Evolutionary conservation across 2,797 vertebrate genomes (phyloP).

Genomic region (Sternotherus odoratus): DNA sequence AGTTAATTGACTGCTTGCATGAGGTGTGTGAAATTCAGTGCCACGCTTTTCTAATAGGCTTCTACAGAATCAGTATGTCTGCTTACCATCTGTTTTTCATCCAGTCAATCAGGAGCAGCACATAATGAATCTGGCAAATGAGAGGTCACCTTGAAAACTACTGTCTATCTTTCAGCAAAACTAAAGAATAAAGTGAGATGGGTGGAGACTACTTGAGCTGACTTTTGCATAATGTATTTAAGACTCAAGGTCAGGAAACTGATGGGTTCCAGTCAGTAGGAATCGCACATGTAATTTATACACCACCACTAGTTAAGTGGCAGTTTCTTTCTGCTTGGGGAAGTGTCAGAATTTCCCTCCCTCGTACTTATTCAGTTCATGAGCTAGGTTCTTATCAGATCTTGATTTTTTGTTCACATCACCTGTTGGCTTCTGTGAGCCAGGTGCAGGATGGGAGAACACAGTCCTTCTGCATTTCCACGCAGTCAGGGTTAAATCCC

Average conservation of each 20-base stretch:
- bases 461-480: background rate
- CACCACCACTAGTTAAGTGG: background rate
- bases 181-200: slow-evolving; percentile 40
- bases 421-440: background rate
- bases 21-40: slow-evolving; percentile 61
- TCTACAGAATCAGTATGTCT: background rate
- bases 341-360: background rate
- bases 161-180: slow-evolving; percentile 14
- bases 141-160: slow-evolving; percentile 66
- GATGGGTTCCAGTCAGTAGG: background rate
- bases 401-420: background rate
- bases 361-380: background rate
- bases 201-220: slow-evolving; percentile 51
- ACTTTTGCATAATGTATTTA: slow-evolving; percentile 49
- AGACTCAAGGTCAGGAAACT: slow-evolving; percentile 11
- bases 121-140: background rate
- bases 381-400: background rate
- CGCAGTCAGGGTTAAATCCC: background rate
- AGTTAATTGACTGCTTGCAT: slow-evolving; percentile 54
- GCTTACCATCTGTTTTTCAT: background rate
- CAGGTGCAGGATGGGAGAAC: background rate
- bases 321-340: background rate
- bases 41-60: slow-evolving; percentile 5
- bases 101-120: background rate
- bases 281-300: background rate